Conservation (phyloP, 2,113 vertebrate genomes). For the Cololabis saira region DNA sequence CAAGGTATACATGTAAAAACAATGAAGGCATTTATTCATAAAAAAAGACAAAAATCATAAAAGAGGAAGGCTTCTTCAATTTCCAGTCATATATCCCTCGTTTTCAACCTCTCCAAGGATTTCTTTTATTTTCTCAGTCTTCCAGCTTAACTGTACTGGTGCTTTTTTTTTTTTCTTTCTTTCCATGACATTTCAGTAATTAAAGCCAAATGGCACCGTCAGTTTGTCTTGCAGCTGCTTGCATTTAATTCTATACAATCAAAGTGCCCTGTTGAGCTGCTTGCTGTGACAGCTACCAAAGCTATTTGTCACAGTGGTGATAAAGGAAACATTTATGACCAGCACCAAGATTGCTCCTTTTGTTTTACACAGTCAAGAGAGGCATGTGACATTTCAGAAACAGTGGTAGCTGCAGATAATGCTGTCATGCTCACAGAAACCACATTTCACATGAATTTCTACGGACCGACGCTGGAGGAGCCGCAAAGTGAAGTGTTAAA, state of each 20-base stretch:
- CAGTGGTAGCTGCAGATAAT: conserved; percentile 14
- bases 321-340: conserved; percentile 58
- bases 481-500: conserved; percentile 35
- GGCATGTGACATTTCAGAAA: conserved; percentile 33
- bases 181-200: conserved; percentile 70
- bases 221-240: conserved; percentile 60
- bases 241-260: conserved; percentile 71
- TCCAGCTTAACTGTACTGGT: conserved; percentile 42
- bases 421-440: conserved; percentile 32
- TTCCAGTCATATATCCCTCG: conserved; percentile 27
- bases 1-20: conserved; percentile 28
- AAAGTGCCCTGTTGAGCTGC: conserved; percentile 63
- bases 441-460: conserved; percentile 23
- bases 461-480: conserved; percentile 3
- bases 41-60: conserved; percentile 48
- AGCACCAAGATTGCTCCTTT: conserved; percentile 31
- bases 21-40: conserved; percentile 38
- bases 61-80: conserved; percentile 17
- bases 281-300: conserved; percentile 63
- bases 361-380: conserved; percentile 29
- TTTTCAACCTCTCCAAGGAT: conserved; percentile 32
- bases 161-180: conserved; percentile 55
- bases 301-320: conserved; percentile 68
- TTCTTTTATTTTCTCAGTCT: conserved; percentile 35
- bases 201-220: conserved; percentile 72